Evolutionary conservation across 35 echinoderm and acorn worm genomes (phyloP).

Genomic region (Heliocidaris tuberculata): DNA sequence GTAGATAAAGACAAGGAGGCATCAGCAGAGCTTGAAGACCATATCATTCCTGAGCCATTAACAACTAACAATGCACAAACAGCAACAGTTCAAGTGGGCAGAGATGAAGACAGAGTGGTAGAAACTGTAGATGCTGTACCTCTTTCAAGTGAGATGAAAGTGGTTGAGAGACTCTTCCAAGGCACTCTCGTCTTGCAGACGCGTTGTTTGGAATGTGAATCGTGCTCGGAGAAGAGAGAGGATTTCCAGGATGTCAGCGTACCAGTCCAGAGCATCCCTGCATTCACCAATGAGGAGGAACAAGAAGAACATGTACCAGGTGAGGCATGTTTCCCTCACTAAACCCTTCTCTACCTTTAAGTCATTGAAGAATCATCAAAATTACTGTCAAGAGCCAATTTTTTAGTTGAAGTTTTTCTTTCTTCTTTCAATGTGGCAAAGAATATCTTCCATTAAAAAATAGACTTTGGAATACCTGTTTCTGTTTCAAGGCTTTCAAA

Average conservation of each 20-base stretch:
- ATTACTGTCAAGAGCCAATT: not conserved
- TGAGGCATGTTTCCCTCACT: not conserved
- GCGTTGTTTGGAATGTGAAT: slow-evolving; percentile 89
- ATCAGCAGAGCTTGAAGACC: not conserved
- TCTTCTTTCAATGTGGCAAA: not conserved
- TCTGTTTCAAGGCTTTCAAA: too few species aligned
- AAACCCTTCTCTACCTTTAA: not conserved
- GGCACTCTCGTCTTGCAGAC: slow-evolving; percentile 77
- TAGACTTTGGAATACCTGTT: not conserved
- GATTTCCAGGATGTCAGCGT: slow-evolving; percentile 96
- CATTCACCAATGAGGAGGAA: slow-evolving; percentile 35
- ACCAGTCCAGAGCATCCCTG: slow-evolving; percentile 66
- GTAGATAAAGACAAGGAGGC: not conserved
- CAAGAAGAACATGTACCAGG: slow-evolving; percentile 54
- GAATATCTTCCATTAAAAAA: not conserved
- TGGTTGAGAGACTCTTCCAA: slow-evolving; percentile 75
- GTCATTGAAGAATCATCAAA: not conserved
- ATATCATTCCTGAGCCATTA: not conserved
- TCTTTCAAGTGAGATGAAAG: slow-evolving; percentile 20
- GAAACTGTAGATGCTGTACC: not conserved
- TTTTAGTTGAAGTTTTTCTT: not conserved
- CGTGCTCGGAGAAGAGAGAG: slow-evolving; percentile 79
- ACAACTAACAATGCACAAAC: not conserved
- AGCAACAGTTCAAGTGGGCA: not conserved
- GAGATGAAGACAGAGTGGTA: not conserved